Conservation (phyloP, 2,797 vertebrate species). For the Sebastes matsubarae region DNA sequence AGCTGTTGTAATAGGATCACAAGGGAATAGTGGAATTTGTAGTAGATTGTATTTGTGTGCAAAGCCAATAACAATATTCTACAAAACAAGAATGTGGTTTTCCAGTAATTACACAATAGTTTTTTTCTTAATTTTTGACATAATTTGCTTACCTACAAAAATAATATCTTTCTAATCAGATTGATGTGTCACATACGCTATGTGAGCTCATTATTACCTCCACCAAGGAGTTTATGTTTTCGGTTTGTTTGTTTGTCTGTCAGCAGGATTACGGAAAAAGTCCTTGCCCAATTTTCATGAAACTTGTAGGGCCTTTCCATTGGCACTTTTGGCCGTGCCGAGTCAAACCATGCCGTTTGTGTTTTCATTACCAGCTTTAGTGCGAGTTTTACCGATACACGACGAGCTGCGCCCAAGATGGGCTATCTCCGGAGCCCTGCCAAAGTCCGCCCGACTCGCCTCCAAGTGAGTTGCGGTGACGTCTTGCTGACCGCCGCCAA, state of each 20-base stretch:
- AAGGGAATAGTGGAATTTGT: slow-evolving; percentile 48
- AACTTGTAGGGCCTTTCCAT: neutral
- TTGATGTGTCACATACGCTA: neutral
- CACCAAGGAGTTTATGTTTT: neutral
- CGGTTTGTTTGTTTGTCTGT: neutral
- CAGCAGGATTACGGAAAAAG: neutral
- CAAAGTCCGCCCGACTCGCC: accelerated
- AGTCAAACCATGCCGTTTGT: no score
- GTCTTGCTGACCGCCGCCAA: no score
- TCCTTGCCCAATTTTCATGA: neutral
- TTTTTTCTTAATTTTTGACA: neutral
- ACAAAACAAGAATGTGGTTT: neutral
- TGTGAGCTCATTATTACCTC: neutral
- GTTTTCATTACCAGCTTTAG: no score
- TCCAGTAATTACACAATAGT: neutral
- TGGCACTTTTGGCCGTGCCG: no score
- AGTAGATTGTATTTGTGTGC: slow-evolving; percentile 17
- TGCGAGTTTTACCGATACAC: accelerated
- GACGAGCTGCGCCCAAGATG: no score
- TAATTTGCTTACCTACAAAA: neutral
- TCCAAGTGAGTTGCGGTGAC: no score
- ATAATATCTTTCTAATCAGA: neutral
- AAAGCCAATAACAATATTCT: neutral
- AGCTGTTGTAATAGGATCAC: slow-evolving; percentile 71
- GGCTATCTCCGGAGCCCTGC: no score